Evolutionary conservation across 2,888 invertebrate genomes (phyloP).

Genomic region (Apamea epomidion): DNA sequence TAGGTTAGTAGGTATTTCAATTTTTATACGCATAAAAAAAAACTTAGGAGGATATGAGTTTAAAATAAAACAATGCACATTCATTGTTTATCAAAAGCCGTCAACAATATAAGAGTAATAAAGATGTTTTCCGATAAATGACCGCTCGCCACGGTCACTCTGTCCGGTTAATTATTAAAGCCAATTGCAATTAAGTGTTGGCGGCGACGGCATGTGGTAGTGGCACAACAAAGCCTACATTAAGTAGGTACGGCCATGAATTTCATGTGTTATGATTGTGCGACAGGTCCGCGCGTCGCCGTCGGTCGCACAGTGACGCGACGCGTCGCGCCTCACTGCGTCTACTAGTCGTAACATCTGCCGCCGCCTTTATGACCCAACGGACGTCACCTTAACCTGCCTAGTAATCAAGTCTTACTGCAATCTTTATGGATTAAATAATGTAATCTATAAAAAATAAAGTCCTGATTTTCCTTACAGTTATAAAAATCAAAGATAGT

Average conservation of each 20-base stretch:
- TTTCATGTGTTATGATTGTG: constrained; percentile 77
- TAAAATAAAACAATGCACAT: constrained; percentile 6
- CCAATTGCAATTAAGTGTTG: constrained; percentile 74
- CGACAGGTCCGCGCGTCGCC: constrained; percentile 39
- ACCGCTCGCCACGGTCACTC: constrained; percentile 63
- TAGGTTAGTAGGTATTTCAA: constrained; percentile 29
- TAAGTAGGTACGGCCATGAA: constrained; percentile 69
- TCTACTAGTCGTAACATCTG: constrained; percentile 73
- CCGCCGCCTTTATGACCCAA: constrained; percentile 53
- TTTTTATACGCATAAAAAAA: constrained; percentile 18
- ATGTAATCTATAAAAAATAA: neutral
- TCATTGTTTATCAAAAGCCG: constrained; percentile 37
- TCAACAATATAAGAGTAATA: constrained; percentile 63
- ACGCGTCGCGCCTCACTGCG: constrained; percentile 47
- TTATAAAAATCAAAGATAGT: neutral
- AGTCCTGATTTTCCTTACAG: constrained; percentile 15
- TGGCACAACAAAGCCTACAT: constrained; percentile 72
- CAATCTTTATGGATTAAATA: constrained; percentile 12
- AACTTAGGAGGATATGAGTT: neutral
- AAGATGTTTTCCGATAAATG: constrained; percentile 77
- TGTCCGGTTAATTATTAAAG: constrained; percentile 74
- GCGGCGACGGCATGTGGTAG: constrained; percentile 70
- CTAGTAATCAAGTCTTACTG: constrained; percentile 26
- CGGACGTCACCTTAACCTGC: constrained; percentile 51
- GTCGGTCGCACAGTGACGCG: constrained; percentile 26